Percentiles rank a stretch among this genome's conserved stretches.
Conservation (phyloP, 2,888 invertebrate species). For the Hydrotaea diabolus region DNA sequence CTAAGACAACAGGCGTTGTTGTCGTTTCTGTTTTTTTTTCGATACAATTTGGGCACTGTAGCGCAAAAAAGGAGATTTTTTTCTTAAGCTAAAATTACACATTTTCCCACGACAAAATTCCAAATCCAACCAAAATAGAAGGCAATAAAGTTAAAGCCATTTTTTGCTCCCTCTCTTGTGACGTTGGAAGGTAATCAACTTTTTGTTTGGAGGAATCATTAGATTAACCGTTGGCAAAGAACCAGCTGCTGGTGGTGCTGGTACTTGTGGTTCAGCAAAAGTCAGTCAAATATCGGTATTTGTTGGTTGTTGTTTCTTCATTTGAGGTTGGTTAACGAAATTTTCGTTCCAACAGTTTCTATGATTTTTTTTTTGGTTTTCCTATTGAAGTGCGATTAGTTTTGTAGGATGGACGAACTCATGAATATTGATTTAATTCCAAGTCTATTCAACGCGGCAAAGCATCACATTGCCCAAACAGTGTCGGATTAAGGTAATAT, state of each 20-base stretch:
- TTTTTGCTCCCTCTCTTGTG: conserved; percentile 16
- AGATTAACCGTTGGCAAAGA: conserved; percentile 69
- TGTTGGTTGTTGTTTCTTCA: background rate
- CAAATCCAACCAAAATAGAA: conserved; percentile 30
- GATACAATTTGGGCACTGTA: conserved; percentile 68
- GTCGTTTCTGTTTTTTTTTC: conserved; percentile 20
- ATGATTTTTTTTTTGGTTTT: background rate
- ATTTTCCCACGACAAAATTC: conserved; percentile 74
- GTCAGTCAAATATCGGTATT: conserved; percentile 38
- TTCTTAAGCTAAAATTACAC: conserved; percentile 75
- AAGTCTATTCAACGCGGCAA: conserved; percentile 70
- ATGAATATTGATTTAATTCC: conserved; percentile 79
- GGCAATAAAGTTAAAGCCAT: conserved; percentile 35
- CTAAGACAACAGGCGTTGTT: conserved; percentile 62
- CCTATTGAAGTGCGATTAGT: conserved; percentile 68
- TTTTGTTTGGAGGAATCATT: conserved; percentile 67
- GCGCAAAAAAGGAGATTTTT: conserved; percentile 13
- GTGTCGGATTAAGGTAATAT: too few relatives aligned
- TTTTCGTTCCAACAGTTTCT: conserved; percentile 16
- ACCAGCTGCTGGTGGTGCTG: conserved; percentile 54
- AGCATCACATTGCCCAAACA: background rate
- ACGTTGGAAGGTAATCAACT: conserved; percentile 56
- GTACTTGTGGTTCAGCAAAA: conserved; percentile 24
- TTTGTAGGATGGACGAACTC: conserved; percentile 70
- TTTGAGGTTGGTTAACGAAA: conserved; percentile 2